These are phyloP conservation scores for Mormyrus hasselquistii DNA, from an alignment of 2,797 vertebrate genomes.

Conservation along the genomic window DNA sequence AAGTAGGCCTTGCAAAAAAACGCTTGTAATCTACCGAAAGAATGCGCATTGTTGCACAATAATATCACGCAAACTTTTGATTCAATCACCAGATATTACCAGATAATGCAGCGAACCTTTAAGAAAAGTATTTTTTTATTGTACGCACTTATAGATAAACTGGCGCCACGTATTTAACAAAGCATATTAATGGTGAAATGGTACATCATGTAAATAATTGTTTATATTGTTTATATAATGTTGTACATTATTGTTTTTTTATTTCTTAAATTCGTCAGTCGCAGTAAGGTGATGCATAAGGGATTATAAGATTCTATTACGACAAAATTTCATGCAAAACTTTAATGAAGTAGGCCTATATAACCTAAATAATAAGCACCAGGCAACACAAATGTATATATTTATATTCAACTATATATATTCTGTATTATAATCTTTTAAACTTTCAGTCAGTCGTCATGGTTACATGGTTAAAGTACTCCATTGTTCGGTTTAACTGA, in stretches of 20 bases:
- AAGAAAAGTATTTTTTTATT: not conserved
- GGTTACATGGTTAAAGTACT: not conserved
- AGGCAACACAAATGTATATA: not conserved
- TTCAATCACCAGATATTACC: not conserved
- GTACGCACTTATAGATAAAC: not conserved
- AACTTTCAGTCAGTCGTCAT: not conserved
- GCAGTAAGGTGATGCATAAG: not conserved
- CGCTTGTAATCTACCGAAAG: not conserved
- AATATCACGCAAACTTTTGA: not conserved
- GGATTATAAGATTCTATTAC: not conserved
- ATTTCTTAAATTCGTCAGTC: not conserved
- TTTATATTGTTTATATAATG: no score
- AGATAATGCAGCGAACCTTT: not conserved
- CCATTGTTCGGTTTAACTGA: not conserved
- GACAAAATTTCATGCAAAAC: not conserved
- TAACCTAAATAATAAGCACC: not conserved
- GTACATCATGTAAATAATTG: not conserved
- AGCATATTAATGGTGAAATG: not conserved
- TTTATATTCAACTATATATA: not conserved
- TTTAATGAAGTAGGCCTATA: not conserved
- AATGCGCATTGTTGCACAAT: not conserved
- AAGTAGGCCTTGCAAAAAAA: conserved; percentile 5
- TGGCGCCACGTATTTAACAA: not conserved
- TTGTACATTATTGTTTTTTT: not conserved
- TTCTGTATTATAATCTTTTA: not conserved